A percentile compares a stretch with the other conserved stretches of the same genome.
These are phyloP conservation scores for Marasmarcha lunaedactyla DNA, from an alignment of 2,888 invertebrate genomes.

Conservation along the genomic window DNA sequence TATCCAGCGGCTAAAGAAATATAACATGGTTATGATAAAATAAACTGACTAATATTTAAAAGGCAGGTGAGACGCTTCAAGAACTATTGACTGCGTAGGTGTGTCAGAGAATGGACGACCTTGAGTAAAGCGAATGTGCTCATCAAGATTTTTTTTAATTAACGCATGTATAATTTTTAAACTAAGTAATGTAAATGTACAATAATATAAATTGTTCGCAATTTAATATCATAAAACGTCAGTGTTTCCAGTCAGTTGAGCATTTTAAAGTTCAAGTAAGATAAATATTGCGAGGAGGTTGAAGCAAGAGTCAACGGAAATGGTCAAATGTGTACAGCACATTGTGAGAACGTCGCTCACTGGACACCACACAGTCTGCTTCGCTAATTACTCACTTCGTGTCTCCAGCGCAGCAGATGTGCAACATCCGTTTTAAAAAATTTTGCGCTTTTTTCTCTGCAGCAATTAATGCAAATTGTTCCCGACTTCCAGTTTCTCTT, in stretches of 20 bases:
- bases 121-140: not conserved
- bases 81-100: not conserved
- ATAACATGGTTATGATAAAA: no score
- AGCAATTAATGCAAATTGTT: conserved; percentile 19
- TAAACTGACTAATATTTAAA: no score
- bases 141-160: not conserved
- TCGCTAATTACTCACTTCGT: conserved; percentile 63
- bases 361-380: conserved; percentile 33
- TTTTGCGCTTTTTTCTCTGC: conserved; percentile 23
- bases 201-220: not conserved
- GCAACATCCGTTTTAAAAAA: conserved; percentile 54
- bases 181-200: conserved; percentile 2
- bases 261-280: no score
- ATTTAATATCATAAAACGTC: not conserved
- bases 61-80: no score
- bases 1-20: no score
- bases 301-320: conserved; percentile 28
- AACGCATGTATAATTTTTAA: not conserved
- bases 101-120: conserved; percentile 3
- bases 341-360: conserved; percentile 48
- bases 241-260: not conserved
- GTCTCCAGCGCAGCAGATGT: conserved; percentile 57
- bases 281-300: not conserved
- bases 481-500: conserved; percentile 11
- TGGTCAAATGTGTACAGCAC: conserved; percentile 53